These are phyloP conservation scores for Eospalax fontanierii DNA, from an alignment of 2,797 vertebrate genomes.

Conservation along the genomic window DNA sequence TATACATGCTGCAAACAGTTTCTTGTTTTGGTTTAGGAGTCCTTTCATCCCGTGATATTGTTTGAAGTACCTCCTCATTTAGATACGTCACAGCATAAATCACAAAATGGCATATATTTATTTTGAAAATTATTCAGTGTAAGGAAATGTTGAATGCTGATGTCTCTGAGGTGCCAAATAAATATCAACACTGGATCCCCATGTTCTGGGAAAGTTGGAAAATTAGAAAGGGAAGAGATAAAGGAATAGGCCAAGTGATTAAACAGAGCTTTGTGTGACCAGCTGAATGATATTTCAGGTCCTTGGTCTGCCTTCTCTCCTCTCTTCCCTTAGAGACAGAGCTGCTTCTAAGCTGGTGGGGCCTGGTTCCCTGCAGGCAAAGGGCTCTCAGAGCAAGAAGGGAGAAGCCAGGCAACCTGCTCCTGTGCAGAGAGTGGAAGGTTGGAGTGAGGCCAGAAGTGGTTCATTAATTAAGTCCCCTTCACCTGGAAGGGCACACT, in stretches of 20 bases:
- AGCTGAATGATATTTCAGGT: background rate
- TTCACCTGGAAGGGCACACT: conserved; percentile 57
- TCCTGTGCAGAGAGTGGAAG: background rate
- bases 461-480: conserved; percentile 62
- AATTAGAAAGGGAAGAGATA: background rate
- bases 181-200: background rate
- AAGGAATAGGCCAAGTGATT: background rate
- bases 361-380: background rate
- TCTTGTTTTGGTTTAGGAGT: background rate
- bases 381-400: background rate
- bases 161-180: background rate
- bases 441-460: conserved; percentile 27
- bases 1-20: background rate
- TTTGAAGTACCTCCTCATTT: background rate
- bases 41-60: background rate
- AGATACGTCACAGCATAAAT: background rate
- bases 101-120: background rate
- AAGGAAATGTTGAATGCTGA: background rate
- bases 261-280: background rate
- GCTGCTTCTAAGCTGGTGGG: background rate
- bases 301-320: background rate
- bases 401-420: background rate
- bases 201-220: background rate
- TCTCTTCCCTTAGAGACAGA: background rate
- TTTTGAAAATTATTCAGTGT: background rate